Base-by-base conservation (phyloP, 2,888 invertebrate genomes). In the Eugnorisma glareosa region DNA sequence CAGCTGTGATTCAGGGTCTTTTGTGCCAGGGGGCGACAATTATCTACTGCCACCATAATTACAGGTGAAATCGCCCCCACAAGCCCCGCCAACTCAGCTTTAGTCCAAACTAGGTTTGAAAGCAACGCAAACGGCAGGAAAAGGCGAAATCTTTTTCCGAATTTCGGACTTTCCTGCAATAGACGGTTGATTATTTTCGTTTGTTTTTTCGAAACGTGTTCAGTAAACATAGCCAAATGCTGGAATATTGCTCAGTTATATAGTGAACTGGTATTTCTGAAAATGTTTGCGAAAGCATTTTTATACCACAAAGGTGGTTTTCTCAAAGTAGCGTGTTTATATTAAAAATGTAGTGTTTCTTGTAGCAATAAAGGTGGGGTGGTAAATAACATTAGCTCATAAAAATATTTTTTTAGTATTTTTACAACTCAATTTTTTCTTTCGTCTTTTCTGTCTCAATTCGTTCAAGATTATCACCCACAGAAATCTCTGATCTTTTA, bases 21-120 rank as follows among this genome's bases (percentile, higher is more conserved):
- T 88, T 88, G 86, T 77, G 72, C 73, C 54, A 81, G 82, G 73
- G 79, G 68, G 77, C 83, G 87, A 85, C 86, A 88, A 91, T 90
- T 91, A 90, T 90, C 88, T 76, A 67, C 74, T 72, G 66, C 80
- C 80, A 75, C 85, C 86, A 85, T 90, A 89, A 90, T 91, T 89
- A 85, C 86, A 84, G 79, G 80, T 83, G 87, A 85, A 81, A 83
- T 84, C 76, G 86, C 86, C 81, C 78, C 87, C 84, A 86, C 83
- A 77, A 82, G 78, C 81, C 74, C 73, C 83, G 84, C 79, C 43
- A 67, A 88, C 75, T 88, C 86, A 86, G 89, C 82, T 85, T 71
- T 64, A 71, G 67, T 71, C 57, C 75, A 76, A 73, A 71, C 77
- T 68, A 67, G 66, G 63, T 75, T 82, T 73, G 69, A 80, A 86